Evolutionary conservation across 2,888 invertebrate genomes (phyloP), one percentile per base, ranked within the genome.

Genomic region (Miltochrista miniata): DNA sequence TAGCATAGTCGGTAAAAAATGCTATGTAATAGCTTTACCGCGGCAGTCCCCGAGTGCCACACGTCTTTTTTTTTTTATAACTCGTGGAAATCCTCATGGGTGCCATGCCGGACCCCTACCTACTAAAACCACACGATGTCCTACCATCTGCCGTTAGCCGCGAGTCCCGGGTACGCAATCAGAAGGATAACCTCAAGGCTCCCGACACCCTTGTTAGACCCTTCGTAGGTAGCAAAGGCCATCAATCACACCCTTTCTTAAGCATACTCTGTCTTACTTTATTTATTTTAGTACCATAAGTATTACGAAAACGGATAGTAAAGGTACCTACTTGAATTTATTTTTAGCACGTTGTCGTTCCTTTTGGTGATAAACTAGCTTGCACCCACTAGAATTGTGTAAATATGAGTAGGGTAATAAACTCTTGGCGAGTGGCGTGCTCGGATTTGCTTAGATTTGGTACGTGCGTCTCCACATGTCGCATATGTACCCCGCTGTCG

Each of bases 331-430:
- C 13, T 34, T 9, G 30, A 38, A 39, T 15, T 12, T 12, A 51
- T 49, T 56, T 50, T 59, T 53, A 47, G 56, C 59, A 51, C 59
- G 60, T 40, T 64, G 74, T 68, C 56, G 53, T 46, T 66, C 59
- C 67, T 67, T 66, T 55, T 48, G 52, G 70, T 74, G 67, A 54
- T 74, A 74, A 76, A 76, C 78, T 77, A 76, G 74, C 79, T 77
- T 81, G 83, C 85, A 84, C 83, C 79, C 81, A 80, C 83, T 84
- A 75, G 72, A 85, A 82, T 83, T 82, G 85, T 87, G 85, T 85
- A 87, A 87, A 87, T 87, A 88, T 87, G 85, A 88, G 83, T 81
- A 79, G 81, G 83, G 83, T 85, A 87, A 87, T 89, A 89, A 87
- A 88, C 83, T 83, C 78, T 72, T 68, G 75, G 74, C 79, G 81